Evolutionary conservation across 2,113 vertebrate genomes (phyloP).

Genomic region (Tachysurus vachellii): DNA sequence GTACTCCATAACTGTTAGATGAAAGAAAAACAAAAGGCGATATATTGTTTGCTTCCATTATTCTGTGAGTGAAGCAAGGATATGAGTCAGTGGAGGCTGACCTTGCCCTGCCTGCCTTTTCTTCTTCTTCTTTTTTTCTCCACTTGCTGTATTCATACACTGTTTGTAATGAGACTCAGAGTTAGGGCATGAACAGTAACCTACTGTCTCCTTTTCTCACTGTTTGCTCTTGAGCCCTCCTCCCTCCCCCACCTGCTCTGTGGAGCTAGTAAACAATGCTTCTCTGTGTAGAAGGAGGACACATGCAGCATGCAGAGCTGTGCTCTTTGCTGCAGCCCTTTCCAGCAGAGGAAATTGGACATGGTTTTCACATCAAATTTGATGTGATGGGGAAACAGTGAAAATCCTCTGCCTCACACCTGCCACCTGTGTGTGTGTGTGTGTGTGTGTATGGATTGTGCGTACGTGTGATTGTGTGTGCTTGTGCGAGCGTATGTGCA

Average conservation of each 20-base stretch:
- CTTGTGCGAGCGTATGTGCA: too few species aligned
- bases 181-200: constrained; percentile 39
- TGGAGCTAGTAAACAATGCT: constrained; percentile 37
- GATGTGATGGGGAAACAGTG: constrained; percentile 25
- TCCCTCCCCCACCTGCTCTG: constrained; percentile 29
- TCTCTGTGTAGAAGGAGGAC: constrained; percentile 39
- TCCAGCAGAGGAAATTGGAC: constrained; percentile 24
- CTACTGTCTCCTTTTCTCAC: constrained; percentile 40
- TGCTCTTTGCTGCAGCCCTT: constrained; percentile 15
- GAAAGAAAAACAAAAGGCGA: neutral
- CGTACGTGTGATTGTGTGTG: neutral
- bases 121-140: neutral
- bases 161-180: constrained; percentile 46
- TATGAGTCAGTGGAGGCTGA: constrained; percentile 19
- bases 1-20: neutral
- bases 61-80: constrained; percentile 21
- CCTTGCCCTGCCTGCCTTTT: neutral
- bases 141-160: neutral
- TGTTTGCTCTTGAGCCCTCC: constrained; percentile 34
- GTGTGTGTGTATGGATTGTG: too few species aligned
- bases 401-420: constrained; percentile 8
- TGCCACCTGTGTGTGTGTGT: neutral
- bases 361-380: constrained; percentile 43
- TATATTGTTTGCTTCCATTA: constrained; percentile 7
- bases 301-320: constrained; percentile 27